Percentiles rank a stretch among this genome's conserved stretches.
phyloP scores from a whole-genome alignment of 2,888 invertebrate genomes.

The Chrysolina haemoptera region DNA sequence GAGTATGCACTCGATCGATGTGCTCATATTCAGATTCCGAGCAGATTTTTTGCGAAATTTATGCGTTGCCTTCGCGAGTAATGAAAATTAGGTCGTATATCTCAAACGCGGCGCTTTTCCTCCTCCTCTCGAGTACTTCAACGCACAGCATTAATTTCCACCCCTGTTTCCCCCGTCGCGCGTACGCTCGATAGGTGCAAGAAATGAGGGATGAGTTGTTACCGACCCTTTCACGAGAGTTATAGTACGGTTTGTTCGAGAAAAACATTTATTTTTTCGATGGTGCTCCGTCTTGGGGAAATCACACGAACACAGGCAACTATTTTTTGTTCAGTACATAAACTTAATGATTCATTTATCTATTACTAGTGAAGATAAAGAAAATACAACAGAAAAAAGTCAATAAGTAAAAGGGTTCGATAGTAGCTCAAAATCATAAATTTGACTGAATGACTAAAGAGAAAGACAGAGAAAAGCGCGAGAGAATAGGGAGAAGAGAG shows the following conservation, averaged over 20 bases:
- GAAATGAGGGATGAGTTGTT: constrained; percentile 21
- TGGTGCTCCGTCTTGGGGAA: too few species aligned
- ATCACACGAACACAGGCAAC: too few species aligned
- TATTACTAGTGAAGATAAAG: too few species aligned
- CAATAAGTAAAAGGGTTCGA: too few species aligned
- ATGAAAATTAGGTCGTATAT: constrained; percentile 39
- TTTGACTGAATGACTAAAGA: too few species aligned
- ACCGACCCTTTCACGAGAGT: not conserved
- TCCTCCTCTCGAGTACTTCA: constrained; percentile 38
- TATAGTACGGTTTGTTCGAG: constrained; percentile 2
- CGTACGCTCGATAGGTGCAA: constrained; percentile 10
- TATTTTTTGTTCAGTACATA: too few species aligned
- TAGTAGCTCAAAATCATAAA: too few species aligned
- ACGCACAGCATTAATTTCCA: constrained; percentile 39
- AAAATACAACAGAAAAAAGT: too few species aligned
- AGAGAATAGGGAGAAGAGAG: too few species aligned
- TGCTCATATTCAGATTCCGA: constrained; percentile 12
- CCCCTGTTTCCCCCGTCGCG: constrained; percentile 20
- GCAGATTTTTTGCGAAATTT: constrained; percentile 7
- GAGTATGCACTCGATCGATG: constrained; percentile 16
- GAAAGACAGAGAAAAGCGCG: too few species aligned
- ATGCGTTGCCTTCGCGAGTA: constrained; percentile 29
- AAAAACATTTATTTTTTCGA: too few species aligned
- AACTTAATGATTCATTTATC: too few species aligned
- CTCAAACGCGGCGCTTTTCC: constrained; percentile 31